Base-by-base conservation (phyloP, 2,797 vertebrate species). In the Falco columbarius region DNA sequence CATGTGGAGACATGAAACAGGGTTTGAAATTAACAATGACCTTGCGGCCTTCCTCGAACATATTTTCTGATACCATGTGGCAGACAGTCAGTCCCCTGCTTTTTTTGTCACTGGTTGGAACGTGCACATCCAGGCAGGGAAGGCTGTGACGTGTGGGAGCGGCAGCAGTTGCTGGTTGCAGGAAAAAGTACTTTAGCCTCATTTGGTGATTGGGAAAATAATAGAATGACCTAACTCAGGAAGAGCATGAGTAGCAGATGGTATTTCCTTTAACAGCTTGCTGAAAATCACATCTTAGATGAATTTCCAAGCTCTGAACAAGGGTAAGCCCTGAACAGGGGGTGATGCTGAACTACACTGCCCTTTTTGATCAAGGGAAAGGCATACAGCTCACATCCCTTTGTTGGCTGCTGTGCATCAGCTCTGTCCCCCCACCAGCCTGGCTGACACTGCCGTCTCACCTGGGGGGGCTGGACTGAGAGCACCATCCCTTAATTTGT, bases 1-100 rank as follows among this genome's bases (percentile, higher is more conserved):
- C 92, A 93, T 51, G 89, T 94, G 88, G 81, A 95, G 96, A 93
- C 89, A 94, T 93, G 83, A 97, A 96, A 93, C 75, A 49, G 75
- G 75, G 38, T 70, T 95, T 91, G 92, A 95, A 97, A 96, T 94
- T 89, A 92, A 56, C 67, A 58, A 27, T 58, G 88, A 86, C 84
- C 92, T 88, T 66, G 72, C 0, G 0, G 59, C 47, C 77, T 90
- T 83, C 86, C 79, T 94, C 0, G 1, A 93, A 91, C 94, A 22
- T 44, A 81, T 82, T 91, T 93, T 86, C 49, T 52, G 51, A 65
- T 68, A 26, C 4, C 0, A 2, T 27, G 83, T 36, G 52, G 47
- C 61, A 68, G 72, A 77, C 71, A 47, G 71, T 93, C 89, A 47
- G 71, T 93, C 89, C 68, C 56, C 46, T n/a, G 77, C 34, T 80